Evolutionary conservation across 2,888 invertebrate species (phyloP).

Genomic region (Dynastes hyllus): DNA sequence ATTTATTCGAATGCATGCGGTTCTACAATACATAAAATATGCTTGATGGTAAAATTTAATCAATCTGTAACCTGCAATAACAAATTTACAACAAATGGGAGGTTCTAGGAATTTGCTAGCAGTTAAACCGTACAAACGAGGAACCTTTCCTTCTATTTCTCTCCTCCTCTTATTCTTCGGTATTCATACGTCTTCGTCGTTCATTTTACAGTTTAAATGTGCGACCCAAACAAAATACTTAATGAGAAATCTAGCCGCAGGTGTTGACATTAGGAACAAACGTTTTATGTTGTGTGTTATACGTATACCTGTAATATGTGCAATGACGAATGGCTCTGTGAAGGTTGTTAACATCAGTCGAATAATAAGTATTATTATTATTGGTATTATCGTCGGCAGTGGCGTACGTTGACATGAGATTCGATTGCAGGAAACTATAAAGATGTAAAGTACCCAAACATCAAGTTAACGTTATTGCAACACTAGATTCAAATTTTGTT

Average conservation of each 20-base stretch:
- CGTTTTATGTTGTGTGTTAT: not conserved
- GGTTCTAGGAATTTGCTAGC: not conserved
- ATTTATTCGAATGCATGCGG: no score
- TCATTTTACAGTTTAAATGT: conserved; percentile 40
- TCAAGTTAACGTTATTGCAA: no score
- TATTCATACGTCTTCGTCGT: not conserved
- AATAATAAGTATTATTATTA: conserved; percentile 44
- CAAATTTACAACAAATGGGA: not conserved
- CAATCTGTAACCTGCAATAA: no score
- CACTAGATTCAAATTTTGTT: no score
- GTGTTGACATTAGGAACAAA: conserved; percentile 43
- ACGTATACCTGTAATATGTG: no score
- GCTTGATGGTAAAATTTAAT: no score
- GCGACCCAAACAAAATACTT: conserved; percentile 37
- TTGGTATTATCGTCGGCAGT: conserved; percentile 17
- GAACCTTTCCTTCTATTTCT: not conserved
- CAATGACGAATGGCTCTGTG: conserved; percentile 39
- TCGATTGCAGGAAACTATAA: not conserved
- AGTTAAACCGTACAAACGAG: not conserved
- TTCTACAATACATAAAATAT: no score
- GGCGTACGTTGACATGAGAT: not conserved
- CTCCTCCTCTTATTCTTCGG: not conserved
- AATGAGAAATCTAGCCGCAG: conserved; percentile 36
- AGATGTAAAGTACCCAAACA: not conserved
- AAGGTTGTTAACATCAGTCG: conserved; percentile 50